Base-by-base conservation (phyloP, 2,113 vertebrate genomes). In the Seriola dumerili region DNA sequence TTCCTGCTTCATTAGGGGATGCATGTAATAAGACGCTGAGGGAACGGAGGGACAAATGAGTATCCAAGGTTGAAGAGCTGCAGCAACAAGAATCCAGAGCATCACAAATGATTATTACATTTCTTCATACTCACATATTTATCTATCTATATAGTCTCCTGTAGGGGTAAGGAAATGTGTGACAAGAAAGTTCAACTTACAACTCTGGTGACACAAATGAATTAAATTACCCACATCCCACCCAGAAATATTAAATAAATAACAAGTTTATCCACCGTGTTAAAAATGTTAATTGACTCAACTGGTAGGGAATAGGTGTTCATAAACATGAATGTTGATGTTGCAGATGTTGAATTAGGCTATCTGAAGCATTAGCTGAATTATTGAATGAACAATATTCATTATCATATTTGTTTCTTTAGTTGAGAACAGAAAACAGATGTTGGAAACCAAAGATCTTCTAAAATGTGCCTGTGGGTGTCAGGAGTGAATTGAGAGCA, bases 1-100 rank as follows among this genome's bases (percentile, higher is more conserved):
- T 82, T 87, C 77, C 79, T 55, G 87, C 76, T 90, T 91, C 90
- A 88, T 91, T 91, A 92, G 77, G 73, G 44, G 21, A 80, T 50
- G 69, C 82, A 63, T 85, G 85, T 90, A 90, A 82, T 63, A 73
- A 68, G 81, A 88, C 5, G 10, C 68, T 38, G 46, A 89, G 52
- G 21, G 72, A 77, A 86, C 68, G 73, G 50, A 76, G 81, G 75
- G 72, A 85, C 75, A 88, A 84, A 88, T 67, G 38, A 81, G 74
- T 34, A 85, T 72, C 50, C 80, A 74, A 83, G 76, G 84, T 77
- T 78, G 68, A 58, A 79, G 40, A 64, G 54, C 34, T 57, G 72
- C 44, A 72, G 67, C 80, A 76, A 69, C 63, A 77, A 40, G 14
- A 64, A 70, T 76, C 17, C 59, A 42, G 19, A 70, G 66, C 69